Evolutionary conservation across 2,888 invertebrate genomes (phyloP).

Genomic region (Gastracanthus pulcherrimus): DNA sequence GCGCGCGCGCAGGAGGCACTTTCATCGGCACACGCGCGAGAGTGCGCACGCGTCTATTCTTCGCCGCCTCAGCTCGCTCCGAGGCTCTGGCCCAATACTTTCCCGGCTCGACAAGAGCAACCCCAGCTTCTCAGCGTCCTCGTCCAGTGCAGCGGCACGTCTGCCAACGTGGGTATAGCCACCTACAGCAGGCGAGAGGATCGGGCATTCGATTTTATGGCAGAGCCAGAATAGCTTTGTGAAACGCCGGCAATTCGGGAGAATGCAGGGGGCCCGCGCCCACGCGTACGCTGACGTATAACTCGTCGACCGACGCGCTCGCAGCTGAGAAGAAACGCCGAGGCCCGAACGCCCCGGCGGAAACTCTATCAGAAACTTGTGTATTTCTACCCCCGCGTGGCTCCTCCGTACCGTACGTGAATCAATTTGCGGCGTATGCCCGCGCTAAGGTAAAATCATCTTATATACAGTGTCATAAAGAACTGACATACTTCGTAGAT

Average conservation of each 20-base stretch:
- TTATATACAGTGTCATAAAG: neutral
- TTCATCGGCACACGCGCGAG: neutral
- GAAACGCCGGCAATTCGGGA: conserved; percentile 35
- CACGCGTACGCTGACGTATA: neutral
- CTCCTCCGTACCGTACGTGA: neutral
- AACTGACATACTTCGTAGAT: too few relatives aligned
- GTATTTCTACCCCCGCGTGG: neutral
- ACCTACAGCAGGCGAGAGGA: neutral
- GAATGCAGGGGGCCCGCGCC: conserved; percentile 11
- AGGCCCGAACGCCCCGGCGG: neutral
- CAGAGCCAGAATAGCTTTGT: conserved; percentile 16
- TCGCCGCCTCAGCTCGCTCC: too few relatives aligned
- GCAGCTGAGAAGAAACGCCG: neutral
- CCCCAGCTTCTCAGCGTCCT: neutral
- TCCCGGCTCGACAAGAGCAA: neutral
- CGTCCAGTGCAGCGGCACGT: neutral
- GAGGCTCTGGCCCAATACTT: neutral
- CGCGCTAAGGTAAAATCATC: neutral
- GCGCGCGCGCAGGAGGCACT: neutral
- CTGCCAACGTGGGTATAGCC: neutral
- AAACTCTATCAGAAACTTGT: conserved; percentile 27
- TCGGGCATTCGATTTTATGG: conserved; percentile 40
- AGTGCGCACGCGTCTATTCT: neutral
- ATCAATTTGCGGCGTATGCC: neutral
- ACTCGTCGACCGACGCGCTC: neutral